phyloP scores from a whole-genome alignment of 2,113 vertebrate genomes.

The Crotophaga sulcirostris region DNA sequence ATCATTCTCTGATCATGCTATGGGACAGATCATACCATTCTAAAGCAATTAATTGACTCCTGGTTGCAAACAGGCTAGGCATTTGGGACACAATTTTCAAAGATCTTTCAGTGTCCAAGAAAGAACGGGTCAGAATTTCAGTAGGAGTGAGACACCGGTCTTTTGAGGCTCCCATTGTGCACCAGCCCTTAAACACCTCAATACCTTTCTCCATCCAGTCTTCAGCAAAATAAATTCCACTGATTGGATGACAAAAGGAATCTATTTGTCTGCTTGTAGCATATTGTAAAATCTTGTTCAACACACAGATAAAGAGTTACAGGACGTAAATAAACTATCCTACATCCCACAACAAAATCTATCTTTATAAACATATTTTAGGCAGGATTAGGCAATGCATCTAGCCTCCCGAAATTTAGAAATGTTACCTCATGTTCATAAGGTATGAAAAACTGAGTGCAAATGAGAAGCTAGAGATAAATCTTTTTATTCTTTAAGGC shows the following conservation, averaged over 20 bases:
- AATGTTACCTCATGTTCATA: neutral
- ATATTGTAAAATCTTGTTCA: neutral
- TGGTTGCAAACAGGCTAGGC: neutral
- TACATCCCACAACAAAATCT: neutral
- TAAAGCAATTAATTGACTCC: neutral
- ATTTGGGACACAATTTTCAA: neutral
- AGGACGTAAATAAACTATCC: neutral
- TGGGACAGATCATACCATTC: neutral
- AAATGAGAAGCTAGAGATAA: neutral
- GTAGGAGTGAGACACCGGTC: neutral
- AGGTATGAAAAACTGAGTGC: neutral
- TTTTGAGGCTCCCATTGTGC: neutral
- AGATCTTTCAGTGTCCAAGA: neutral
- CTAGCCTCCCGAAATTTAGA: neutral
- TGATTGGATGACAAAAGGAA: neutral
- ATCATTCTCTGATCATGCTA: neutral
- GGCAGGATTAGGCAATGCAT: constrained; percentile 11
- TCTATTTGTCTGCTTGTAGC: neutral
- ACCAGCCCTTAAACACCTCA: neutral
- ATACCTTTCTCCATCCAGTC: neutral
- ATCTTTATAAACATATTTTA: neutral
- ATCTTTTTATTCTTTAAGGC: neutral
- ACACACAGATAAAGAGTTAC: neutral
- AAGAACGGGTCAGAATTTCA: neutral
- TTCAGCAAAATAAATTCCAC: neutral